phyloP scores from a whole-genome alignment of 2,797 vertebrate genomes.

The Cuculus canorus region DNA sequence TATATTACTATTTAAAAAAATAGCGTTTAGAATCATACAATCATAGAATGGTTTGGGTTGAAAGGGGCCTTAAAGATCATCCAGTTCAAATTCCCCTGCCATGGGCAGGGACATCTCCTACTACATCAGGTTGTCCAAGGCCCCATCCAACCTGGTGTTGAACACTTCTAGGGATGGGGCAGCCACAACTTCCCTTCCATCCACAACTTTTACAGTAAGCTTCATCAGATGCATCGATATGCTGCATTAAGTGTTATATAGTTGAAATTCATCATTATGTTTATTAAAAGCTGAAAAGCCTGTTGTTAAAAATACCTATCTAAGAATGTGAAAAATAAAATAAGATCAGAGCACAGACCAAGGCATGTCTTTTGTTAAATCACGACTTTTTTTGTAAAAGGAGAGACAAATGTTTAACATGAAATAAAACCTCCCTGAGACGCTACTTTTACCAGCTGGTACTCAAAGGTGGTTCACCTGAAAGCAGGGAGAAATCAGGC shows the following conservation, averaged over 20 bases:
- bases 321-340: not conserved
- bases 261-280: not conserved
- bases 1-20: conserved; percentile 3
- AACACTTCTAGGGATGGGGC: no score
- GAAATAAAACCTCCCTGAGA: not conserved
- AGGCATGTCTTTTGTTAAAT: not conserved
- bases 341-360: not conserved
- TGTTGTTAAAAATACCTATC: not conserved
- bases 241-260: not conserved
- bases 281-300: not conserved
- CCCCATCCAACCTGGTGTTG: no score
- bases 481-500: not conserved
- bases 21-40: no score
- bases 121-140: no score
- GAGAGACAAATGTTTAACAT: not conserved
- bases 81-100: no score
- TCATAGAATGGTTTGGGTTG: no score
- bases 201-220: not conserved
- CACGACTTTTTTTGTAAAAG: not conserved
- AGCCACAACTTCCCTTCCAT: no score
- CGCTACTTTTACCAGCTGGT: not conserved
- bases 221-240: not conserved
- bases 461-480: not conserved
- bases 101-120: no score
- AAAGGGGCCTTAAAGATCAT: no score